phyloP scores from a whole-genome alignment of 2,888 invertebrate genomes.

The Agelastica alni region DNA sequence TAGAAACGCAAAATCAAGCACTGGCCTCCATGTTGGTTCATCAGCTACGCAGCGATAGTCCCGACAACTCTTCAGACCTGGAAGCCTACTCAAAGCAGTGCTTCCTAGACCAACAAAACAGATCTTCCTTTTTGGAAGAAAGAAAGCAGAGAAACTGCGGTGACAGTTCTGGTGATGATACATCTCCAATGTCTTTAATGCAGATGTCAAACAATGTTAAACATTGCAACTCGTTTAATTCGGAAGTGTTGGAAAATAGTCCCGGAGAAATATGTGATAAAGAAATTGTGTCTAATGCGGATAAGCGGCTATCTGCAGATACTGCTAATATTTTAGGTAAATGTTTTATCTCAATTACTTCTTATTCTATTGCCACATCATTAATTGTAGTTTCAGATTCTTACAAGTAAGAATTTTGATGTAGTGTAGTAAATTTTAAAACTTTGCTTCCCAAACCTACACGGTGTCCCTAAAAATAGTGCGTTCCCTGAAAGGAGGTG shows the following conservation, averaged over 20 bases:
- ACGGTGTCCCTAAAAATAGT: no score
- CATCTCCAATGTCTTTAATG: slow-evolving; percentile 41
- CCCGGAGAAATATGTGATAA: slow-evolving; percentile 39
- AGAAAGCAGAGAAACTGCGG: slow-evolving; percentile 18
- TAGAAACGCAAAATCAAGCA: slow-evolving; percentile 78
- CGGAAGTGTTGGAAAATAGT: slow-evolving; percentile 50
- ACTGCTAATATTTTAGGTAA: slow-evolving; percentile 50
- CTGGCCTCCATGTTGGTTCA: slow-evolving; percentile 72
- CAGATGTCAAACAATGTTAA: slow-evolving; percentile 49
- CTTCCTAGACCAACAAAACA: neutral
- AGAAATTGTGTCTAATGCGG: slow-evolving; percentile 42
- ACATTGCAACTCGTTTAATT: slow-evolving; percentile 56
- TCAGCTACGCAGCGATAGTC: slow-evolving; percentile 59
- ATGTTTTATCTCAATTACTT: no score
- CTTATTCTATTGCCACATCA: no score
- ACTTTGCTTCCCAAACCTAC: no score
- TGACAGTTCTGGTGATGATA: slow-evolving; percentile 17
- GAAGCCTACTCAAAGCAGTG: slow-evolving; percentile 32
- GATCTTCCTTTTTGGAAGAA: slow-evolving; percentile 18
- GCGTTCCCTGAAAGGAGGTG: no score
- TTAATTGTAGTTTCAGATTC: no score
- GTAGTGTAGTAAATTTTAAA: no score
- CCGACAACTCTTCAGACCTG: slow-evolving; percentile 29
- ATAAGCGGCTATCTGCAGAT: slow-evolving; percentile 51
- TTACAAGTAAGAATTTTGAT: no score